Evolutionary conservation across 2,888 invertebrate genomes (phyloP), one percentile per base, ranked within the genome.

Genomic region (Drosophila phalerata): DNA sequence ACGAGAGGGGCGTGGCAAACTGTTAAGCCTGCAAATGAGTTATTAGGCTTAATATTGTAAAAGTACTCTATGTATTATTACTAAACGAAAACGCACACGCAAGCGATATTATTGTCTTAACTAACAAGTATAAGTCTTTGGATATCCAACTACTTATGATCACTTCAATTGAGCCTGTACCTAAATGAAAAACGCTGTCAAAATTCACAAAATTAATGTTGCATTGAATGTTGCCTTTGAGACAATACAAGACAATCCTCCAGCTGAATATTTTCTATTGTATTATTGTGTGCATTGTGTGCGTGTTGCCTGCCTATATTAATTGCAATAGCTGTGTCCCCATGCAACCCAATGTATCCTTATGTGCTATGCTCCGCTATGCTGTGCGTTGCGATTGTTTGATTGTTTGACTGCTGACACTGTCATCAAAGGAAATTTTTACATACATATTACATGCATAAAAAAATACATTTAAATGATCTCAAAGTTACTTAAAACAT

Each of bases 401-500:
- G 17, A 19, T 40, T 56, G 47, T 32, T 37, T 37, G 42, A 60
- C 37, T 42, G 42, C 30, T 53, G 40, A 11, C 34, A 40, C 42
- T 65, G 38, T 66, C 52, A 43, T 30, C 32, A 19, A 25, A 53
- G 51, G 60, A 57, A 66, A 62, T 69, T 60, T 49, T 45, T 53
- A 37, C 37, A 64, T 74, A 67, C 67, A 70, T 77, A 79, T 79
- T 79, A 79, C 71, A 87, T 75, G 65, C 75, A 82, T 77, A 45
- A 66, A 72, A 74, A 87, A 79, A 85, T 77, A 87, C 86, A 85
- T 89, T 88, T 82, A 84, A 90, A 85, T 85, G 81, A 89, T 90
- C 89, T 88, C 86, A 86, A 86, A 75, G 88, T 88, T 87, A 86
- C 81, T 84, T 88, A 84, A 88, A 86, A 71, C 75, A 81, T 79